Evolutionary conservation across 2,113 vertebrate genomes (phyloP).

Genomic region (Diadophis punctatus): DNA sequence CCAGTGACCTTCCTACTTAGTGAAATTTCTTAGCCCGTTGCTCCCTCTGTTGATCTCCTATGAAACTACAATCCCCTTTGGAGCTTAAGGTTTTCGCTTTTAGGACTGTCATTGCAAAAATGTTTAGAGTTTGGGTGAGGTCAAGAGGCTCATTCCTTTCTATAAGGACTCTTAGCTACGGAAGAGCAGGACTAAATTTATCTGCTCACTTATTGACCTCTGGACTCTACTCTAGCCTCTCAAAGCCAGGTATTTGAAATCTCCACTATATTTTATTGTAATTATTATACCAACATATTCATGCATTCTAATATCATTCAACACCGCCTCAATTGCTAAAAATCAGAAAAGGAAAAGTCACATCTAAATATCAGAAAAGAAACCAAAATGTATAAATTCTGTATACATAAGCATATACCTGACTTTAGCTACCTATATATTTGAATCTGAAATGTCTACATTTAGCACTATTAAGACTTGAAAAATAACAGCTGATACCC

Average conservation of each 20-base stretch:
- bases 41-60: not conserved
- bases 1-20: not conserved
- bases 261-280: not conserved
- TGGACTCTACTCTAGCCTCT: not conserved
- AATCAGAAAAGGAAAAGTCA: not conserved
- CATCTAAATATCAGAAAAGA: not conserved
- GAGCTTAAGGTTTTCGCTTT: not conserved
- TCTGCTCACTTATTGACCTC: not conserved
- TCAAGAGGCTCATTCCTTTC: not conserved
- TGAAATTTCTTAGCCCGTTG: conserved; percentile 1
- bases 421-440: not conserved
- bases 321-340: not conserved
- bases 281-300: not conserved
- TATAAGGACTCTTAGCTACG: not conserved
- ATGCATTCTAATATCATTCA: not conserved
- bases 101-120: not conserved
- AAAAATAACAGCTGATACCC: not conserved
- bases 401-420: not conserved
- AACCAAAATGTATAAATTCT: not conserved
- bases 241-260: not conserved
- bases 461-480: not conserved
- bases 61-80: rapidly evolving
- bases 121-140: not conserved
- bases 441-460: not conserved
- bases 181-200: not conserved